Base-by-base conservation (phyloP, 2,797 vertebrate species). In the Lophius americanus region DNA sequence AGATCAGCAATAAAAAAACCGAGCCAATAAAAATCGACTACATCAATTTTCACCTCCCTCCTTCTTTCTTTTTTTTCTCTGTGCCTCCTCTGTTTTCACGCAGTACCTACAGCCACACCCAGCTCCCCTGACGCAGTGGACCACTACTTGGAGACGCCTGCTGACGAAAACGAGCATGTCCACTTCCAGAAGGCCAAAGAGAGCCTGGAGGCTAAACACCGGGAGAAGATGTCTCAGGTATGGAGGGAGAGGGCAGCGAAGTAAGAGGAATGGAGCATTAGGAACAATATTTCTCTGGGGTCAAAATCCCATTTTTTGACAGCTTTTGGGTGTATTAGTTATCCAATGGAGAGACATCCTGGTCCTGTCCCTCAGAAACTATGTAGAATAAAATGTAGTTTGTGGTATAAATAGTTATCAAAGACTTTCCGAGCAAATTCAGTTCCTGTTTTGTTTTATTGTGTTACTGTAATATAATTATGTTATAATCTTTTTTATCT, bases 161-260 rank as follows among this genome's bases (percentile, higher is more conserved):
- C 96, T 0, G 98, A 99, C 48, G 97, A 99, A 70, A 98, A 99
- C 6, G 98, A 99, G 3, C 98, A 99, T 1, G 93, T 95, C 68
- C 96, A 96, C 83, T 99, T 99, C 91, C 96, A 97, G 88, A 98
- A 99, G 87, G 98, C 98, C 73, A 99, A 99, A 79, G 97, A 99
- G 81, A 96, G 96, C 41, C 94, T 98, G 64, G 98, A 99, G 85
- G 96, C 97, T 64, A 99, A 97, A 65, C 97, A 99, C 88, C 94
- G 97, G 0, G 97, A 99, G 86, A 94, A 94, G 68, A 99, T 99
- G 97, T 98, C 97, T 51, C 95, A 98, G 96, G 98, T 98, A 87
- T 5, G 2, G 33, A 32, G 1, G 2, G 9, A 35, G 32, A 53
- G 8, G 7, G 12, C 4, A 3, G 9, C 14, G 36, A 12, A 32